Conservation (phyloP, 2,113 vertebrate species). For the Odontesthes bonariensis region DNA sequence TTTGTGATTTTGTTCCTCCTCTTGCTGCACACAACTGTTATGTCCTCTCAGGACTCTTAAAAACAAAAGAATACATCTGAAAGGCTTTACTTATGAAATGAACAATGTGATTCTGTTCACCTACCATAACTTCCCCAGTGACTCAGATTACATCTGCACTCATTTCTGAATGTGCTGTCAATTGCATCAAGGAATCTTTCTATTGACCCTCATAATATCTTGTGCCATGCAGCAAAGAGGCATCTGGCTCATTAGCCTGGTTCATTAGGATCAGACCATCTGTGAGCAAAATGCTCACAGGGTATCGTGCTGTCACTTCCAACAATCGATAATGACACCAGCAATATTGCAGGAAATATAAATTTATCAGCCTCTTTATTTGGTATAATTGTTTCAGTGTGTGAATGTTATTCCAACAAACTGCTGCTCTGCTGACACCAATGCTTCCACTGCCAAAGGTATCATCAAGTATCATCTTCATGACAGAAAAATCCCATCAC, state of each 20-base stretch:
- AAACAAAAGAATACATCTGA: background rate
- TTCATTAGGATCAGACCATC: conserved; percentile 72
- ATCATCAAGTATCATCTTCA: background rate
- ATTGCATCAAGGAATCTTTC: conserved; percentile 34
- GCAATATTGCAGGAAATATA: conserved; percentile 11
- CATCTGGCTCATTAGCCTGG: conserved; percentile 58
- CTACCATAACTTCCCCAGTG: background rate
- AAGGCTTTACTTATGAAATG: too few species aligned
- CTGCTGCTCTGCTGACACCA: background rate
- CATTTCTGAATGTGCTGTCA: background rate
- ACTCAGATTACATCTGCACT: background rate
- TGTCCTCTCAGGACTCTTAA: background rate
- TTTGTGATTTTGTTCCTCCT: background rate
- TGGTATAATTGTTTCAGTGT: background rate
- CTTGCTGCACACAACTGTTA: background rate
- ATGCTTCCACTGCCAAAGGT: background rate
- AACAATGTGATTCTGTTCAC: too few species aligned
- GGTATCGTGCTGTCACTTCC: conserved; percentile 12
- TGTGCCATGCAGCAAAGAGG: conserved; percentile 15
- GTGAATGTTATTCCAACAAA: background rate
- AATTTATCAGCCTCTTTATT: background rate
- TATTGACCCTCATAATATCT: conserved; percentile 31
- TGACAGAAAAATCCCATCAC: background rate
- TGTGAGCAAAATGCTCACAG: conserved; percentile 48
- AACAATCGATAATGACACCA: conserved; percentile 39